phyloP scores from a whole-genome alignment of 1,140 invertebrate species.

The Cepaea nemoralis region DNA sequence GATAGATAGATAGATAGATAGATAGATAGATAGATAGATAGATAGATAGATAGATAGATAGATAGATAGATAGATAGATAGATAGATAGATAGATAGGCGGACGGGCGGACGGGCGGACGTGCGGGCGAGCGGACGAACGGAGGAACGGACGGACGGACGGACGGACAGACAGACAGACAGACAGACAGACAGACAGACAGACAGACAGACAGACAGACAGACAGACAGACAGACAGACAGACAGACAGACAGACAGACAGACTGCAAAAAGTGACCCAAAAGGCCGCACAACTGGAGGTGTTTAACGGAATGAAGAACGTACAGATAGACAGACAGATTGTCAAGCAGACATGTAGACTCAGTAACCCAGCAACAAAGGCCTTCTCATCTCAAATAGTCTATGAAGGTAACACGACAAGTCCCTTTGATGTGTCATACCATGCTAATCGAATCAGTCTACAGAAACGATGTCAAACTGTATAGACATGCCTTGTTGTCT shows the following conservation, averaged over 20 bases:
- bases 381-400: no score
- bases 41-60: conserved; percentile 22
- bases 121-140: background rate
- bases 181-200: background rate
- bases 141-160: background rate
- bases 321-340: no score
- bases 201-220: background rate
- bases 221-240: conserved; percentile 10
- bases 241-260: conserved; percentile 10
- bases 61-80: conserved; percentile 24
- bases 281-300: no score
- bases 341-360: no score
- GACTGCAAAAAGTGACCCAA: no score
- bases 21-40: conserved; percentile 36
- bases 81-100: conserved; percentile 19
- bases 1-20: conserved; percentile 73
- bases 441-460: no score
- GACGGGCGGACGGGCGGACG: background rate
- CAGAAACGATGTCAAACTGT: no score
- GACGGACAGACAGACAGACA: background rate
- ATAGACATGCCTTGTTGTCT: no score
- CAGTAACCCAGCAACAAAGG: no score
- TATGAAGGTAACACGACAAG: no score
- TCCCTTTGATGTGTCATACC: no score
- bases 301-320: no score